Percentiles rank a stretch among this genome's conserved stretches.
Conservation (phyloP, 2,113 vertebrate genomes). For the Stegastes partitus region DNA sequence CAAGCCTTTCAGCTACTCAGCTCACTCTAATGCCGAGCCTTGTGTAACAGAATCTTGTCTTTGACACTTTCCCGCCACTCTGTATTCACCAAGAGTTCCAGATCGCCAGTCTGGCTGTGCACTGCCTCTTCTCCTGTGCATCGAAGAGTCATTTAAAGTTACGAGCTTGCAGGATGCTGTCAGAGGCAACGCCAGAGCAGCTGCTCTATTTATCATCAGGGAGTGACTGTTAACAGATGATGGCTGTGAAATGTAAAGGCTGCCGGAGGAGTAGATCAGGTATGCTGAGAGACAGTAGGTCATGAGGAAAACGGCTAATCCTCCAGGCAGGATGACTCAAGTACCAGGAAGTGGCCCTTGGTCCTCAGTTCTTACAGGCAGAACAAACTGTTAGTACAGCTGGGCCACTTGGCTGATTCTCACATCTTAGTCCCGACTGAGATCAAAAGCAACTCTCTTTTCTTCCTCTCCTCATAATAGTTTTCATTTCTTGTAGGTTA, state of each 20-base stretch:
- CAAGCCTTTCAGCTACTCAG: conserved; percentile 22
- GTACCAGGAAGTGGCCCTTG: conserved; percentile 57
- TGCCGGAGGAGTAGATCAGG: conserved; percentile 57
- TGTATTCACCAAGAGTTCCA: conserved; percentile 17
- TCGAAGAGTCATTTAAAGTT: conserved; percentile 68
- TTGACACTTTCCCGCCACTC: conserved; percentile 30
- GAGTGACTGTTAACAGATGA: conserved; percentile 50
- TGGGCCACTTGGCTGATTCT: conserved; percentile 60
- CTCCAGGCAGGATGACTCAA: conserved; percentile 57
- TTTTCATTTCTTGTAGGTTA: conserved; percentile 53
- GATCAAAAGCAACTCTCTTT: conserved; percentile 57
- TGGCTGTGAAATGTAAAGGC: conserved; percentile 64
- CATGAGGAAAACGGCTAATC: conserved; percentile 42
- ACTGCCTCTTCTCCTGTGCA: conserved; percentile 24
- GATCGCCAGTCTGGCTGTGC: conserved; percentile 13
- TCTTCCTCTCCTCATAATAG: conserved; percentile 37
- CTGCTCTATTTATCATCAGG: conserved; percentile 65
- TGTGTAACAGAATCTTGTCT: conserved; percentile 37
- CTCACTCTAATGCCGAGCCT: conserved; percentile 20
- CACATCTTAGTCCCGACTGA: conserved; percentile 52
- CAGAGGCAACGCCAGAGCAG: conserved; percentile 65
- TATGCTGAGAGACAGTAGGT: conserved; percentile 48
- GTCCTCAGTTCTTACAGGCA: conserved; percentile 48
- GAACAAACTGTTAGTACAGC: conserved; percentile 65
- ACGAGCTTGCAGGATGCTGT: conserved; percentile 64